Percentiles rank a stretch among this genome's conserved stretches.
Conservation (phyloP, 2,797 vertebrate genomes). For the Crotalus adamanteus region DNA sequence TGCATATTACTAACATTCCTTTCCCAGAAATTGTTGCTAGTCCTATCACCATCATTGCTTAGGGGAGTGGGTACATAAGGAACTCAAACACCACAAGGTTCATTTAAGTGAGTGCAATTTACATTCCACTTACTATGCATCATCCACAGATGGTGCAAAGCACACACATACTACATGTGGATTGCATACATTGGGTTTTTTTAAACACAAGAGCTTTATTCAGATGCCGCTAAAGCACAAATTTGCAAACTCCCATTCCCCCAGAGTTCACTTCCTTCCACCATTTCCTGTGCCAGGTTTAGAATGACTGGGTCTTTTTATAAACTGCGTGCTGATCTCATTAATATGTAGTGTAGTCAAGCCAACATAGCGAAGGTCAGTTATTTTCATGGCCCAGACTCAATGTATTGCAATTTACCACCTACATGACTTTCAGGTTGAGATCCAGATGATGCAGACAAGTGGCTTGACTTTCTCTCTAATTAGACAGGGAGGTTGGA, state of each 20-base stretch:
- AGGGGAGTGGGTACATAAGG: not conserved
- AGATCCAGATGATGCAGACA: not conserved
- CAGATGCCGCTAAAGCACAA: constrained; percentile 18
- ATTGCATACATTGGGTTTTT: constrained; percentile 15
- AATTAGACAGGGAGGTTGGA: not conserved
- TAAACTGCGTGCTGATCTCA: constrained; percentile 17
- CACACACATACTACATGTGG: constrained; percentile 5
- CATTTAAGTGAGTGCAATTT: not conserved
- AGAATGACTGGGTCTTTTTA: constrained; percentile 31
- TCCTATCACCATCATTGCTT: not conserved
- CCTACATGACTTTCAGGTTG: not conserved
- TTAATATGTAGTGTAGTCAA: not conserved
- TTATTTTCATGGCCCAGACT: constrained; percentile 8
- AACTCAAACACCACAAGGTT: not conserved
- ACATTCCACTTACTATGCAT: not conserved
- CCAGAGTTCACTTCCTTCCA: constrained; percentile 56
- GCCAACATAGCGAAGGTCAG: not conserved
- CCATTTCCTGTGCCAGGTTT: constrained; percentile 56
- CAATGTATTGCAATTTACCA: not conserved
- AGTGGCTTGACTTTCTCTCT: not conserved
- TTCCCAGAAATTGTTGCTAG: not conserved
- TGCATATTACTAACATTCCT: not conserved
- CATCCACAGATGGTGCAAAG: constrained; percentile 1
- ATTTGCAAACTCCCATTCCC: constrained; percentile 40
- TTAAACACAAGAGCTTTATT: constrained; percentile 11